Evolutionary conservation across 2,113 vertebrate species (phyloP).

Genomic region (Bombycilla garrulus): DNA sequence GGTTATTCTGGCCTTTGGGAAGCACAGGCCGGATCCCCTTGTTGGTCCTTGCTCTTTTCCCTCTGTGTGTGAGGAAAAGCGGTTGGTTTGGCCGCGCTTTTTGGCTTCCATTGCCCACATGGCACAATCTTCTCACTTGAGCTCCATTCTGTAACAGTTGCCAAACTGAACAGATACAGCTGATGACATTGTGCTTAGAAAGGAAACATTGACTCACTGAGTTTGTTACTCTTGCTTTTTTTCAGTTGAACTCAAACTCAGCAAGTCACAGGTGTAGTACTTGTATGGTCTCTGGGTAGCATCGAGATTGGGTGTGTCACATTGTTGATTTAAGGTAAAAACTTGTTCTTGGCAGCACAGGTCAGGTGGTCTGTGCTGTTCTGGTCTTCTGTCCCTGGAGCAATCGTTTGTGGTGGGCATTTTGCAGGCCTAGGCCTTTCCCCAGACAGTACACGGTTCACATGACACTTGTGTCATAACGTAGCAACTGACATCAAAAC

Average conservation of each 20-base stretch:
- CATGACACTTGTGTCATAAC: rapidly evolving
- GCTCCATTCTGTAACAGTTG: neutral
- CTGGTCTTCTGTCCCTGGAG: neutral
- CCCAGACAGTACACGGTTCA: too few species aligned
- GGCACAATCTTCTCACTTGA: neutral
- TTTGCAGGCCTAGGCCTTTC: neutral
- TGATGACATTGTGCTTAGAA: neutral
- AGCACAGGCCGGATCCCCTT: neutral
- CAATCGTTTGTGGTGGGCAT: neutral
- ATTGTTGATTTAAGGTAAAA: neutral
- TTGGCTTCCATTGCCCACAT: neutral
- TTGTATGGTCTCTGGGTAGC: neutral
- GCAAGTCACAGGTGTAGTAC: neutral
- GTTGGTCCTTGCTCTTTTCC: neutral
- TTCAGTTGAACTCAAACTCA: neutral
- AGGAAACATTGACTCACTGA: neutral
- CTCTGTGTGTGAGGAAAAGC: neutral
- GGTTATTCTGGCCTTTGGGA: neutral
- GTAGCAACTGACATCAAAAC: neutral
- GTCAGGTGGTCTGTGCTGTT: neutral
- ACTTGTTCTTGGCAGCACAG: neutral
- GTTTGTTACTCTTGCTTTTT: neutral
- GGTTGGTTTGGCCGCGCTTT: neutral
- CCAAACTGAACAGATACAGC: neutral
- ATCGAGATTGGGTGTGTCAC: neutral